phyloP scores from a whole-genome alignment of 1,140 invertebrate genomes.

The Drosophila equinoxialis region DNA sequence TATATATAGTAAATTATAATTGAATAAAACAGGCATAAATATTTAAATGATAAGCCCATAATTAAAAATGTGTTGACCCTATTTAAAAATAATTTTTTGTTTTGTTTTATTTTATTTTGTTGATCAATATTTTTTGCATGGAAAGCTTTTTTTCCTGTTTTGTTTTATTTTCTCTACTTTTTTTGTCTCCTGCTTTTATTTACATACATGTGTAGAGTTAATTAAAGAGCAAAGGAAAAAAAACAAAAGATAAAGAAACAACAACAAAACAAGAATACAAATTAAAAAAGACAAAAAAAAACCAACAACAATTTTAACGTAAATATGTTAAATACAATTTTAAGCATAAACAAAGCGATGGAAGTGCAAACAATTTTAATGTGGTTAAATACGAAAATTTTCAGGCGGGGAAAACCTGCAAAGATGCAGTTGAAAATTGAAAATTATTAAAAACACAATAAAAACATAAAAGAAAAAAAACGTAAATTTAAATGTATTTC shows the following conservation, averaged over 20 bases:
- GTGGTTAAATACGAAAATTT: slow-evolving; percentile 49
- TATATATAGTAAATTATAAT: slow-evolving; percentile 58
- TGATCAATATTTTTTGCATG: not conserved
- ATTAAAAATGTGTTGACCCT: slow-evolving; percentile 62
- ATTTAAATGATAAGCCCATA: slow-evolving; percentile 56
- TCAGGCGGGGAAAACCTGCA: not conserved
- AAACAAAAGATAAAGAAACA: slow-evolving; percentile 10
- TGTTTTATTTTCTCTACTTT: not conserved
- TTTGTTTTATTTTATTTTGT: slow-evolving; percentile 1
- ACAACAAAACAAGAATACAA: not conserved
- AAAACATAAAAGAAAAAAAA: slow-evolving; percentile 9
- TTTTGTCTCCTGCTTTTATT: slow-evolving; percentile 15
- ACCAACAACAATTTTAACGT: slow-evolving; percentile 36
- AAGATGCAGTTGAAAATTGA: slow-evolving; percentile 1
- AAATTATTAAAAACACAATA: slow-evolving; percentile 5
- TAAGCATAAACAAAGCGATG: slow-evolving; percentile 48
- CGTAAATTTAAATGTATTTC: slow-evolving; percentile 24
- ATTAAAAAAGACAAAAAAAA: slow-evolving; percentile 6
- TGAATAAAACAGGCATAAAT: slow-evolving; percentile 53
- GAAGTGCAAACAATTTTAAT: slow-evolving; percentile 62
- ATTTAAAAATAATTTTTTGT: slow-evolving; percentile 33
- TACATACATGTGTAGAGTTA: slow-evolving; percentile 44
- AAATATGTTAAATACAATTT: slow-evolving; percentile 62
- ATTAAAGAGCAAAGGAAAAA: slow-evolving; percentile 50
- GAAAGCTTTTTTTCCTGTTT: not conserved